A percentile compares a stretch with the other conserved stretches of the same genome.
Evolutionary conservation across 1,140 invertebrate genomes (phyloP).

Genomic region (Archegozetes longisetosus): DNA sequence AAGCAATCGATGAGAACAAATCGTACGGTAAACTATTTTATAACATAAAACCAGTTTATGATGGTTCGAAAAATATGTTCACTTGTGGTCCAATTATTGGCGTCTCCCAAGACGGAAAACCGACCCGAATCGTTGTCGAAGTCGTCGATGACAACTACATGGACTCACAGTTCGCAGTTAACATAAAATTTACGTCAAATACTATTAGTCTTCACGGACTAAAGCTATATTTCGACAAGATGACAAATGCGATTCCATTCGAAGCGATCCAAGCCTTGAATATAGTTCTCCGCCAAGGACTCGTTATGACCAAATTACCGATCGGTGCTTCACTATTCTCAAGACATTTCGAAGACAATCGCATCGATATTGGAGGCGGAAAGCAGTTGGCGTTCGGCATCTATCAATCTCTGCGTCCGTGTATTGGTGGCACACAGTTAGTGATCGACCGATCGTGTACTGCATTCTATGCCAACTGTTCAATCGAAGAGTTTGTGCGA

Average conservation of each 20-base stretch:
- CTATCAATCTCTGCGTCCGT: slow-evolving; percentile 10
- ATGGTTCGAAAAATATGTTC: not conserved
- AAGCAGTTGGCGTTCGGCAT: slow-evolving; percentile 8
- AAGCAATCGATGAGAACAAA: not conserved
- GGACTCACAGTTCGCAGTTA: not conserved
- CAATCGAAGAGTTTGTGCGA: no score
- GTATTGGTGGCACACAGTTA: slow-evolving; percentile 1
- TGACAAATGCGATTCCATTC: not conserved
- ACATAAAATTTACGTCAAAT: not conserved
- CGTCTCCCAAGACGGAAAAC: not conserved
- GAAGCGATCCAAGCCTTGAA: not conserved
- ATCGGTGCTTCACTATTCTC: not conserved
- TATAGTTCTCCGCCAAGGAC: not conserved
- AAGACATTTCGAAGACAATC: not conserved
- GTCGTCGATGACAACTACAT: not conserved
- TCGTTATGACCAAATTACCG: not conserved
- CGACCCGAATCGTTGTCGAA: not conserved
- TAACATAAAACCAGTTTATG: not conserved
- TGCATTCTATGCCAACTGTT: slow-evolving; percentile 2
- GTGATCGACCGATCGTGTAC: slow-evolving; percentile 10
- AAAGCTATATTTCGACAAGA: not conserved
- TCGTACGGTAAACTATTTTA: not conserved
- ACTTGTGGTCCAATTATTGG: not conserved
- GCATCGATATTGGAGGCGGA: not conserved
- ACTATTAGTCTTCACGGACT: not conserved